phyloP scores from a whole-genome alignment of 2,113 vertebrate species.

The Gymnocephalus cernua region DNA sequence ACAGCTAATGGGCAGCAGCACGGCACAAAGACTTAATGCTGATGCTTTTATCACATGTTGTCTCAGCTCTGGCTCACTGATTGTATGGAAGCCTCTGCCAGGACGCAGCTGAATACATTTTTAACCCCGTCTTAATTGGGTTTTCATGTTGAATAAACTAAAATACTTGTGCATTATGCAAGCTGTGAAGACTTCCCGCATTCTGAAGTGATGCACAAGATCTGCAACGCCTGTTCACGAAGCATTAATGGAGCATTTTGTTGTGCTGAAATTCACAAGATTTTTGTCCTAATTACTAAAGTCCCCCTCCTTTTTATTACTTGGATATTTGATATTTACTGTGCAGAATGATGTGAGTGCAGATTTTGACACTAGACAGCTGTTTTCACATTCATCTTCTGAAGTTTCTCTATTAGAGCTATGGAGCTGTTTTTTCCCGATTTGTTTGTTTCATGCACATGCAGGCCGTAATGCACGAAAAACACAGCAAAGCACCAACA shows the following conservation, averaged over 20 bases:
- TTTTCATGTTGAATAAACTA: background rate
- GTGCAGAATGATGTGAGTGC: background rate
- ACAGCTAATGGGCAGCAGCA: constrained; percentile 59
- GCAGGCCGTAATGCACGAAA: background rate
- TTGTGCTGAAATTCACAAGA: background rate
- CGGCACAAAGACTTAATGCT: constrained; percentile 34
- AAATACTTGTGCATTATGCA: constrained; percentile 1
- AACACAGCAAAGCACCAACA: background rate
- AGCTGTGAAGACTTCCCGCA: constrained; percentile 1
- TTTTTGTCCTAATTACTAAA: no score
- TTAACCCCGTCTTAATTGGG: constrained; percentile 22
- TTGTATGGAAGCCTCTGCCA: constrained; percentile 29
- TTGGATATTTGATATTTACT: no score
- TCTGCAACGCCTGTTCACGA: background rate
- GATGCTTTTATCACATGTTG: constrained; percentile 65
- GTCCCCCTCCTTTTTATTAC: background rate
- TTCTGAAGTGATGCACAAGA: background rate
- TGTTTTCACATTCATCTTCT: background rate
- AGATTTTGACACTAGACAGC: background rate
- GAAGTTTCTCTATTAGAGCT: background rate
- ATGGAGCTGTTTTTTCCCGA: background rate
- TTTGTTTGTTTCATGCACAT: background rate
- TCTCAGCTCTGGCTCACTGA: constrained; percentile 32
- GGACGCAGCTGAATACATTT: constrained; percentile 4
- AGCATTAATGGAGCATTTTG: background rate